These are phyloP conservation scores for Neosilurus hyrtlii DNA, from an alignment of 2,797 vertebrate species.

Conservation along the genomic window DNA sequence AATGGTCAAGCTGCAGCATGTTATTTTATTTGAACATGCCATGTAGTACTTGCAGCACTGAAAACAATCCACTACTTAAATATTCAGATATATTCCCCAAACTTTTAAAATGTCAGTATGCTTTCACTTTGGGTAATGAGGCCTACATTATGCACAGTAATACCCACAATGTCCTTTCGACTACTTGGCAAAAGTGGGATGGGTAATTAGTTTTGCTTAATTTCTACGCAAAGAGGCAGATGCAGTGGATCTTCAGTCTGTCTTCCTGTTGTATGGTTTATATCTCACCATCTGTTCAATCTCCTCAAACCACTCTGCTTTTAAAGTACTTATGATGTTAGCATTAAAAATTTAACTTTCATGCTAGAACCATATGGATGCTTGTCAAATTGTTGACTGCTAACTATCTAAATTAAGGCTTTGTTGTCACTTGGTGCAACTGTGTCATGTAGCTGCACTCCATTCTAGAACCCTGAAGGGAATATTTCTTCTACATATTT, in stretches of 20 bases:
- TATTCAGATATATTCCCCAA: background rate
- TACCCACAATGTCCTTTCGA: background rate
- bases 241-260: background rate
- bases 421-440: background rate
- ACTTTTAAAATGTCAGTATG: background rate
- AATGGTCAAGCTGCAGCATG: background rate
- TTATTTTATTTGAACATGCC: background rate
- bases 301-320: background rate
- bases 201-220: background rate
- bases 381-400: background rate
- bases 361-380: background rate
- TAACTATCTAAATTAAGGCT: background rate
- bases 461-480: background rate
- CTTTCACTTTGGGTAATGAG: background rate
- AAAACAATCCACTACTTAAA: background rate
- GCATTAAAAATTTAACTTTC: background rate
- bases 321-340: too few species aligned
- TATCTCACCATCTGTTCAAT: background rate
- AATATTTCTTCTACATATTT: background rate
- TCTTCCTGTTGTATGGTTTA: too few species aligned
- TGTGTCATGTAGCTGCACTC: background rate
- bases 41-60: background rate
- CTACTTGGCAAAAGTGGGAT: background rate
- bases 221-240: background rate
- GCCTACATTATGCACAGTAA: background rate